A percentile compares a stretch with the other conserved stretches of the same genome.
Conservation (phyloP, 2,888 invertebrate species). For the Tinea pellionella region DNA sequence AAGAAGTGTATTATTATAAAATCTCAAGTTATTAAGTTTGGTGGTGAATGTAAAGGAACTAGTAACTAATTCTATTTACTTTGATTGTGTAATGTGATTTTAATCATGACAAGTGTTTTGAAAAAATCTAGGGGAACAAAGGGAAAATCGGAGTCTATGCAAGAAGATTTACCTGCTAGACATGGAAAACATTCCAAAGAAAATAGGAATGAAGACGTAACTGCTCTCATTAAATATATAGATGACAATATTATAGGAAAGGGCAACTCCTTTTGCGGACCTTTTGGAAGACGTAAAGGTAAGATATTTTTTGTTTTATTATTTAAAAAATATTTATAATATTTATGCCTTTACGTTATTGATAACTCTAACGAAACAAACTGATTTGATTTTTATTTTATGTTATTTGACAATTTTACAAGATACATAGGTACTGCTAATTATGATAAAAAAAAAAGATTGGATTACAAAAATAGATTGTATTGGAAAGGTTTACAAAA, state of each 20-base stretch:
- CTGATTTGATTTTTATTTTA: no score
- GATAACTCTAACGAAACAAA: no score
- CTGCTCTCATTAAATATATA: slow-evolving; percentile 80
- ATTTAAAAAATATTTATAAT: not conserved
- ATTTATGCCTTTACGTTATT: no score
- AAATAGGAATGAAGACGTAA: slow-evolving; percentile 73
- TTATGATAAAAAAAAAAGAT: no score
- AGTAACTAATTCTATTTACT: not conserved
- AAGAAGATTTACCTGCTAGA: slow-evolving; percentile 57
- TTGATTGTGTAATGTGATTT: slow-evolving; percentile 30
- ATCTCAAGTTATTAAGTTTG: no score
- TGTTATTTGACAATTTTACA: no score
- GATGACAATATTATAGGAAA: slow-evolving; percentile 85
- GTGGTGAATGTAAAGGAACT: not conserved
- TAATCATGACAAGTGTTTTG: slow-evolving; percentile 63
- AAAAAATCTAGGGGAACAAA: slow-evolving; percentile 61
- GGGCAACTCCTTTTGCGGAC: slow-evolving; percentile 83
- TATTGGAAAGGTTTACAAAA: no score
- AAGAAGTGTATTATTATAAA: not conserved
- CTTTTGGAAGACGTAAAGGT: slow-evolving; percentile 87
- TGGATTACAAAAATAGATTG: no score
- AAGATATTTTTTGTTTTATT: slow-evolving; percentile 24
- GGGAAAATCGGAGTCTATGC: slow-evolving; percentile 66
- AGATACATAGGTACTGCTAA: no score
- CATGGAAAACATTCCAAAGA: slow-evolving; percentile 47